These are phyloP conservation scores for Augiades crinisus DNA, from an alignment of 2,888 invertebrate species.

Conservation along the genomic window DNA sequence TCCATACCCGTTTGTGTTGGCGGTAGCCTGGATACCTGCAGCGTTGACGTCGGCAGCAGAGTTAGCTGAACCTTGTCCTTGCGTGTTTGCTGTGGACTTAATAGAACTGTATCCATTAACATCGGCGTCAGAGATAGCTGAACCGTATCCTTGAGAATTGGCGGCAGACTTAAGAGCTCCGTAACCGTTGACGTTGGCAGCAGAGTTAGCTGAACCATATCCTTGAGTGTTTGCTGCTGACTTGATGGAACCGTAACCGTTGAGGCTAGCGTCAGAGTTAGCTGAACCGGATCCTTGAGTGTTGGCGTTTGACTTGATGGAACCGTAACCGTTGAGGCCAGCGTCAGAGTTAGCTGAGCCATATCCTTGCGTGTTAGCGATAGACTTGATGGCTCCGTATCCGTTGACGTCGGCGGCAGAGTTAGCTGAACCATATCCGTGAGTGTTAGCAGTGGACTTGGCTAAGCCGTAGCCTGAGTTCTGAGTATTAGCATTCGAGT, in stretches of 20 bases:
- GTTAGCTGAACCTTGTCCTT: conserved; percentile 27
- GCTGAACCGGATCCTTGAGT: conserved; percentile 27
- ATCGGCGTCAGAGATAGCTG: conserved; percentile 31
- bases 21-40: conserved; percentile 33
- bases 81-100: conserved; percentile 28
- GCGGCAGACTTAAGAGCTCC: conserved; percentile 34
- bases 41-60: conserved; percentile 27
- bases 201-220: conserved; percentile 33
- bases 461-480: conserved; percentile 40
- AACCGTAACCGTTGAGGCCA: conserved; percentile 22
- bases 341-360: conserved; percentile 33
- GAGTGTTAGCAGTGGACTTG: conserved; percentile 37
- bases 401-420: conserved; percentile 26
- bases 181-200: conserved; percentile 18
- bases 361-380: conserved; percentile 37
- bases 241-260: conserved; percentile 39
- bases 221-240: conserved; percentile 38
- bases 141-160: conserved; percentile 34
- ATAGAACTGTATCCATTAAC: conserved; percentile 24
- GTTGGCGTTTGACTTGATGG: conserved; percentile 29
- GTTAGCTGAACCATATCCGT: conserved; percentile 34
- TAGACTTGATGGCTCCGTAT: conserved; percentile 29
- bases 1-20: conserved; percentile 37
- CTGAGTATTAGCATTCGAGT: conserved; percentile 42
- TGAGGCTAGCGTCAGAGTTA: conserved; percentile 27